These are phyloP conservation scores for Eumacrocentrus americanus DNA, from an alignment of 2,888 invertebrate species.

Conservation along the genomic window DNA sequence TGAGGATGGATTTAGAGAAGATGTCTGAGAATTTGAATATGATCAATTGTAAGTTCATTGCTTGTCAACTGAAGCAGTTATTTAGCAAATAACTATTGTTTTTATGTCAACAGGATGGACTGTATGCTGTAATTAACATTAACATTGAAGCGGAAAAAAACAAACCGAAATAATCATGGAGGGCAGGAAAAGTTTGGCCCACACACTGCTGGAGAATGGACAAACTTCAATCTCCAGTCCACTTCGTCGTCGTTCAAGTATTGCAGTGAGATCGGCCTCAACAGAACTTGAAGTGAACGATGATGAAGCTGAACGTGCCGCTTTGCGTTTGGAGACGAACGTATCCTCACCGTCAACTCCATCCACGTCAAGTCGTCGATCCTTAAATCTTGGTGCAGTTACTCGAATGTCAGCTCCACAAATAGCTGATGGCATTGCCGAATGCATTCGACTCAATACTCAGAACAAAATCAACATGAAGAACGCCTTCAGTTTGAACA, in stretches of 20 bases:
- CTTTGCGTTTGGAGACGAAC: slow-evolving; percentile 37
- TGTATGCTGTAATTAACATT: neutral
- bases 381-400: slow-evolving; percentile 41
- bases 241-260: slow-evolving; percentile 34
- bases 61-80: too few species aligned
- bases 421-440: slow-evolving; percentile 46
- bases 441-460: slow-evolving; percentile 50
- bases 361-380: slow-evolving; percentile 39
- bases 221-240: slow-evolving; percentile 30
- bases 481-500: slow-evolving; percentile 86
- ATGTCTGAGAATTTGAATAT: slow-evolving; percentile 30
- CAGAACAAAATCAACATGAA: slow-evolving; percentile 79
- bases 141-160: neutral
- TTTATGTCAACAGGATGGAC: neutral
- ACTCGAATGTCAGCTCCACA: slow-evolving; percentile 43
- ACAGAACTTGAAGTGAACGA: slow-evolving; percentile 44
- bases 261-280: neutral
- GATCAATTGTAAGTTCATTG: slow-evolving; percentile 18
- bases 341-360: neutral
- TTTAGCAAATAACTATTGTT: neutral
- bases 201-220: neutral
- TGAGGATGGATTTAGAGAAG: slow-evolving; percentile 42
- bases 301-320: slow-evolving; percentile 50
- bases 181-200: neutral
- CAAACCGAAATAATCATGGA: slow-evolving; percentile 3